Evolutionary conservation across 2,113 vertebrate genomes (phyloP), one percentile per base, ranked within the genome.

Genomic region (Sinosuthora webbiana): DNA sequence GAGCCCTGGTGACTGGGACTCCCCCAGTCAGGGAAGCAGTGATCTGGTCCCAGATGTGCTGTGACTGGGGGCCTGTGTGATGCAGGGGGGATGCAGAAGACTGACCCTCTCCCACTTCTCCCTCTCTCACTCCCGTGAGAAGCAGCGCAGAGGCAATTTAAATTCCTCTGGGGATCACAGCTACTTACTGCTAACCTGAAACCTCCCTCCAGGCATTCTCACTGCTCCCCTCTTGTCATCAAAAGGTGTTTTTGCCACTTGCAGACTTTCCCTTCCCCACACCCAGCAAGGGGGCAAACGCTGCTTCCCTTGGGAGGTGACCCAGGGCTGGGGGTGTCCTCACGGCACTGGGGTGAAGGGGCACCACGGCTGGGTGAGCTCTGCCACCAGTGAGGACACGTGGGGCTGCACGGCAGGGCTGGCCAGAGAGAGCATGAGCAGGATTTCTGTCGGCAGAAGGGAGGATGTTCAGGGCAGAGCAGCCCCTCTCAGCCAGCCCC

Each of bases 91-190:
- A 13, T n/a, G 60, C 28, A 55, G 31, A 17, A 45, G 31, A 27
- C 25, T 30, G 60, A 24, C 50, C 37, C 47, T 21, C 21, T 56
- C 59, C 27, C 52, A 9, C 16, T 12, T 24, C 27, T 25, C 45
- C 63, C 64, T 33, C 25, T n/a, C 20, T n/a, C 20, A 9, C 14
- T 2, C 24, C 0, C 0, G 11, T 3, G 45, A n/a, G 68, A 27
- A 87, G 59, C 27, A 39, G 57, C 0, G 5, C n/a, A 17, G n/a
- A 47, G 23, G n/a, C 37, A 9, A 2, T 33, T 65, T 57, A 11
- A 45, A 37, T 87, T 84, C 74, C 65, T 67, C 21, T 6, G 41
- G 30, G 68, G 74, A 42, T 67, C 50, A 18, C 44, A 55, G 25
- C 22, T 18, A 8, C 41, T 67, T n/a, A 5, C 64, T 30, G 52